Evolutionary conservation across 1,140 invertebrate genomes (phyloP), one percentile per base, ranked within the genome.

Genomic region (Aricia agestis): DNA sequence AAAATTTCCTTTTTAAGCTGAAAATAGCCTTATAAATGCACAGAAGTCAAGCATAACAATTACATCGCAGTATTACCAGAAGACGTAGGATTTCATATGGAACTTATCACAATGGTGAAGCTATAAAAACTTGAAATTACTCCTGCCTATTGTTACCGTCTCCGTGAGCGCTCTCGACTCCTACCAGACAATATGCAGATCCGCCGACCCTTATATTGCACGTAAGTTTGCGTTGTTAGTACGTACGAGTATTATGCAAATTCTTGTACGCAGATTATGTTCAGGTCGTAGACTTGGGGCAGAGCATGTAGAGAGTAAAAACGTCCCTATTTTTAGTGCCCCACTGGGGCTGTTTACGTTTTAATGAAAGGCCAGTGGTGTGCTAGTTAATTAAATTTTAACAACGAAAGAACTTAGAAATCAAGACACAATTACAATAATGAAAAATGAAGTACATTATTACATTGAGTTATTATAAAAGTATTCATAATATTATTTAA

Each of bases 91-190:
- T 63, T 63, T 63, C 59, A 63, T 63, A 63, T 19, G 59, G 25
- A 11, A 63, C 59, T 63, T 63, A 19, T 63, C 32, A 76, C 71
- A 70, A 70, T 71, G 59, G 70, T 59, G 75, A 83, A 77, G 82
- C 80, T 83, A 82, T 87, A 87, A 86, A 86, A 87, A 87, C 83
- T 85, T 82, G 79, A 84, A 85, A 87, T 87, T 85, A 84, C 84
- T 75, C 79, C 78, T 76, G 82, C 74, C 81, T 81, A 87, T 87
- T 87, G 85, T 87, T 82, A 76, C 25, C 25, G 72, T 74, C 68
- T 72, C 72, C 68, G 70, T 70, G 75, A 83, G 82, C 78, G 82
- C 82, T 80, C 84, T 84, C 58, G 74, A 77, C 76, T 78, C 74
- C 71, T 78, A 75, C 71, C 79, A 84, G 82, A 86, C 84, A 84